Base-by-base conservation (phyloP, 2,113 vertebrate species). In the Camelus bactrianus region DNA sequence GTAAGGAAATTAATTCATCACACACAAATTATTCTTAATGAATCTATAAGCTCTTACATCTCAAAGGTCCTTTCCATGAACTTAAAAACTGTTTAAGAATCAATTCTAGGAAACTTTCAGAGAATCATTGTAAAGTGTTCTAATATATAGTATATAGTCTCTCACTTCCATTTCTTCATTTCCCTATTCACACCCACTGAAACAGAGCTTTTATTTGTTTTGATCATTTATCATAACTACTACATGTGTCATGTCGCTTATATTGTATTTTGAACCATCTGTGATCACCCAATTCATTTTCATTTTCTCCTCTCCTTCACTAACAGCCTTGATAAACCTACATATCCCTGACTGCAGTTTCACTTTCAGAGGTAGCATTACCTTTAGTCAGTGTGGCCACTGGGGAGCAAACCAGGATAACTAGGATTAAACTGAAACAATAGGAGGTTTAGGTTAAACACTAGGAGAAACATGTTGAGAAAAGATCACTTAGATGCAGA, bases 401-500 rank as follows among this genome's bases (percentile, higher is more conserved):
- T 91, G 46, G 72, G 56, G 72, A 97, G 16, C 52, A 17, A 97
- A 70, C 19, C 32, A 54, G 72, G 35, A 96, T 85, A 93, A 96
- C 92, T 83, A 67, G 56, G 72, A 96, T 93, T 91, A 82, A 95
- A 94, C 30, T 35, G 84, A 96, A 96, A 95, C 77, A 96, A 93
- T 70, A 83, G 38, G 52, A 83, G 32, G 14, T 94, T 94, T 64
- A 92, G 76, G 65, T 95, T 93, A 94, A 96, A 93, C 30, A 73
- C 5, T 70, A 88, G 72, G 72, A 96, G n/a, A 85, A 77, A 69
- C 32, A 65, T 52, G 48, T 92, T 26, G 13, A 93, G 80, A 95
- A 94, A 94, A 94, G 85, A 67, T 94, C 35, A 30, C 32, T 77
- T 64, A 93, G 38, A 95, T 32, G 69, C 19, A 91, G 46, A 7